Percentiles rank a stretch among this genome's conserved stretches.
phyloP scores from a whole-genome alignment of 2,797 vertebrate genomes.

The Accipiter fasciatus region DNA sequence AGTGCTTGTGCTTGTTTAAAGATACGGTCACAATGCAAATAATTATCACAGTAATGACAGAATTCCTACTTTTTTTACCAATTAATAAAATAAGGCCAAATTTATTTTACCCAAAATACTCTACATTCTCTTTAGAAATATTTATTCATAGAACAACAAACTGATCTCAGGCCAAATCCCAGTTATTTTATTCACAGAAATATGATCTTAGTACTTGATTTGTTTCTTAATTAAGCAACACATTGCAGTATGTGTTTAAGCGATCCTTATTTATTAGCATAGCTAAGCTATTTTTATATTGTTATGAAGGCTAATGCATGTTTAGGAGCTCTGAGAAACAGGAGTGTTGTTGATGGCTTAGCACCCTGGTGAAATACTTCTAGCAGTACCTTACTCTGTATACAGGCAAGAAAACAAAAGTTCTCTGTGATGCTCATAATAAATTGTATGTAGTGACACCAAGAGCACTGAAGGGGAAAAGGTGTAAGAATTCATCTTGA shows the following conservation, averaged over 20 bases:
- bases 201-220: not conserved
- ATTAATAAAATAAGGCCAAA: not conserved
- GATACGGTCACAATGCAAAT: not conserved
- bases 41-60: not conserved
- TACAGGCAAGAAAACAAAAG: not conserved
- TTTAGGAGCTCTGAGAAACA: not conserved
- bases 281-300: not conserved
- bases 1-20: not conserved
- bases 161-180: not conserved
- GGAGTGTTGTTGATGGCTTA: not conserved
- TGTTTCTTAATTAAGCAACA: not conserved
- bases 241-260: not conserved
- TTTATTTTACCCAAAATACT: not conserved
- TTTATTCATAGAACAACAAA: not conserved
- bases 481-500: not conserved
- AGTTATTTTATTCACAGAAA: not conserved
- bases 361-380: not conserved
- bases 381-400: not conserved
- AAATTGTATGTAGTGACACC: not conserved
- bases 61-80: not conserved
- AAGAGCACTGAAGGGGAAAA: not conserved
- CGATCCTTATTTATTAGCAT: not conserved
- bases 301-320: not conserved
- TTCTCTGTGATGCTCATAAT: not conserved
- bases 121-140: not conserved